Percentiles rank a stretch among this genome's conserved stretches.
These are phyloP conservation scores for Spongilla lacustris DNA, from an alignment of 37 sponge, comb jelly and placozoan genomes.

Conservation along the genomic window DNA sequence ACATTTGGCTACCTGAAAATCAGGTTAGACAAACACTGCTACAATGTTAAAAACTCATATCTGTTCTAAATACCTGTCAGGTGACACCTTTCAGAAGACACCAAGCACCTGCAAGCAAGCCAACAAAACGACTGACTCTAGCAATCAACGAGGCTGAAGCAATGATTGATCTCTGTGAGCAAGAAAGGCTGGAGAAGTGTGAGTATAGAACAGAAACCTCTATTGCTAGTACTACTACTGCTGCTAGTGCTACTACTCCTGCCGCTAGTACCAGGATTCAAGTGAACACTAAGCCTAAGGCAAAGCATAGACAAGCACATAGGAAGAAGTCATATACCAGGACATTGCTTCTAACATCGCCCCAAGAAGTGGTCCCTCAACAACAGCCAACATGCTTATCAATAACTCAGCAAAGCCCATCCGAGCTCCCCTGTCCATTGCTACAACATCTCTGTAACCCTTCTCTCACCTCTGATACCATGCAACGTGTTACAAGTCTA, in stretches of 20 bases:
- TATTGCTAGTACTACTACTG: too few species aligned
- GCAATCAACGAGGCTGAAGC: conserved; percentile 46
- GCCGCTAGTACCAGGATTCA: not conserved
- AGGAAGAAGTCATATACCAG: not conserved
- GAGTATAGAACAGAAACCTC: not conserved
- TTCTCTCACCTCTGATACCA: not conserved
- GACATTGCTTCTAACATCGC: too few species aligned
- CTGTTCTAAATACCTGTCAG: not conserved
- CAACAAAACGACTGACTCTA: not conserved
- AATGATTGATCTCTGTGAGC: not conserved
- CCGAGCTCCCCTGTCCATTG: not conserved
- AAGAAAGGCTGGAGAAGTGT: conserved; percentile 43
- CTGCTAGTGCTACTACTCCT: too few species aligned
- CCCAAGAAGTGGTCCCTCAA: not conserved
- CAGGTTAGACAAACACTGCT: not conserved
- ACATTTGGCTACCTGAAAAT: conserved; percentile 60
- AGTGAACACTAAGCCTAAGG: not conserved
- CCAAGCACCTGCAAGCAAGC: conserved; percentile 3
- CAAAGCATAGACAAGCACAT: not conserved
- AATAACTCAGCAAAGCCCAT: not conserved
- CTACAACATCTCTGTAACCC: not conserved
- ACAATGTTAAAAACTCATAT: not conserved
- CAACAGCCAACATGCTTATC: not conserved
- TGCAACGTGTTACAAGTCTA: not conserved
- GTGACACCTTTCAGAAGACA: not conserved